Evolutionary conservation across 2,888 invertebrate species (phyloP).

Genomic region (Melolontha melolontha): DNA sequence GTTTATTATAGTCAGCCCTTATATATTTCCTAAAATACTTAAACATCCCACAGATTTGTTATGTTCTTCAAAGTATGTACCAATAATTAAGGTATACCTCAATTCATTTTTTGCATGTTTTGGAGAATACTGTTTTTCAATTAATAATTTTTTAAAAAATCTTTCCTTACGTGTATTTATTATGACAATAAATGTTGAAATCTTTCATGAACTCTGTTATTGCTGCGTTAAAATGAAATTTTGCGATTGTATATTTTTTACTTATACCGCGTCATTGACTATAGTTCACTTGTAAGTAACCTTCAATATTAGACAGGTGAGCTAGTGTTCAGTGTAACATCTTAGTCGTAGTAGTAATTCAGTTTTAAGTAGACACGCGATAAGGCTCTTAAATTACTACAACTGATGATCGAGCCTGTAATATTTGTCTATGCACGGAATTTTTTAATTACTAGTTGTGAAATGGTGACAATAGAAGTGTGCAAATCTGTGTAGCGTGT

Average conservation of each 20-base stretch:
- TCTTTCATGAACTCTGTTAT: background rate
- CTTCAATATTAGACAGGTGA: slow-evolving; percentile 26
- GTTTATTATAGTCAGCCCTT: too few relatives aligned
- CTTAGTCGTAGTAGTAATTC: slow-evolving; percentile 22
- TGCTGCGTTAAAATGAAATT: slow-evolving; percentile 4
- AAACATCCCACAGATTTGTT: too few relatives aligned
- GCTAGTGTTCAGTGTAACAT: slow-evolving; percentile 25
- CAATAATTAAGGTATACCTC: too few relatives aligned
- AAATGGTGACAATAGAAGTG: slow-evolving; percentile 14
- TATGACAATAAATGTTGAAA: too few relatives aligned
- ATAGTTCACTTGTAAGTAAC: slow-evolving; percentile 27
- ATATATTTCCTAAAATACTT: too few relatives aligned
- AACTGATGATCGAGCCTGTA: too few relatives aligned
- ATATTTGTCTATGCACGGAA: too few relatives aligned
- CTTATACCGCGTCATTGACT: slow-evolving; percentile 27
- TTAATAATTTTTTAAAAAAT: too few relatives aligned
- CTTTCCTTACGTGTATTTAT: too few relatives aligned
- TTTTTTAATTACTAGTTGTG: slow-evolving; percentile 1
- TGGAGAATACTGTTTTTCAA: too few relatives aligned
- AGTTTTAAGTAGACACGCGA: slow-evolving; percentile 27
- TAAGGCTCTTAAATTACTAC: background rate
- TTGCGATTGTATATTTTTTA: slow-evolving; percentile 23
- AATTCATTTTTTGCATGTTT: too few relatives aligned
- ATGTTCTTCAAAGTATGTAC: too few relatives aligned
- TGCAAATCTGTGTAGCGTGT: slow-evolving; percentile 7